A percentile compares a stretch with the other conserved stretches of the same genome.
Conservation (phyloP, 2,113 vertebrate species). For the Vanacampus margaritifer region DNA sequence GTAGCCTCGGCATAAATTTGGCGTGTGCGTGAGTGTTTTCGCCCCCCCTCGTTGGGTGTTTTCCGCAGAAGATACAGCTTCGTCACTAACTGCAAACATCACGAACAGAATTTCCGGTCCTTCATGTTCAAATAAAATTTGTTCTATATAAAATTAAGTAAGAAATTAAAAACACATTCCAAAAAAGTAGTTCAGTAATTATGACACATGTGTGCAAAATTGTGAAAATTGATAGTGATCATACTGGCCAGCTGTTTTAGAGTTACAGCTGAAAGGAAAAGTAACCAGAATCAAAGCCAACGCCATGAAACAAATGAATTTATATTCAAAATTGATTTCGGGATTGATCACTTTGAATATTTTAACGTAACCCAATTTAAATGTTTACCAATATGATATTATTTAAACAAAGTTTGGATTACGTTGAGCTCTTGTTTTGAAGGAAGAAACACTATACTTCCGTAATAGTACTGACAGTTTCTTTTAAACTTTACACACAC, state of each 20-base stretch:
- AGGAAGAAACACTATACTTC: not conserved
- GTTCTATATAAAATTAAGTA: not conserved
- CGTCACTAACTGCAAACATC: not conserved
- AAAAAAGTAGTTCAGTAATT: not conserved
- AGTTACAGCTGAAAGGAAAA: not conserved
- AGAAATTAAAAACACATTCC: not conserved
- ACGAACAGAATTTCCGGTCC: not conserved
- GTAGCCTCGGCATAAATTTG: not conserved
- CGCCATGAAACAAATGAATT: not conserved
- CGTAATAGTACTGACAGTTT: not conserved
- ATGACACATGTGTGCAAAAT: not conserved
- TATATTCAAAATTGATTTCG: not conserved
- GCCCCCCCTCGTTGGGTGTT: slow-evolving; percentile 16
- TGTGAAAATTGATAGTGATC: not conserved
- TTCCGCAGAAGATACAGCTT: slow-evolving; percentile 27
- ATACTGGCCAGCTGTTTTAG: not conserved
- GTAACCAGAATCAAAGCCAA: not conserved
- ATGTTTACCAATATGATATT: not conserved
- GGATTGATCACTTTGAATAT: not conserved
- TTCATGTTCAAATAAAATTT: slow-evolving; percentile 27
- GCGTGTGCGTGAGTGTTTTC: not conserved
- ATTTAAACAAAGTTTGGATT: not conserved
- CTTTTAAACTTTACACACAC: slow-evolving; percentile 9
- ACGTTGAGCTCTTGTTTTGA: slow-evolving; percentile 29
- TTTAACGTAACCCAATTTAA: not conserved